Conservation (phyloP, 2,888 invertebrate genomes). For the Apotomis capreana region DNA sequence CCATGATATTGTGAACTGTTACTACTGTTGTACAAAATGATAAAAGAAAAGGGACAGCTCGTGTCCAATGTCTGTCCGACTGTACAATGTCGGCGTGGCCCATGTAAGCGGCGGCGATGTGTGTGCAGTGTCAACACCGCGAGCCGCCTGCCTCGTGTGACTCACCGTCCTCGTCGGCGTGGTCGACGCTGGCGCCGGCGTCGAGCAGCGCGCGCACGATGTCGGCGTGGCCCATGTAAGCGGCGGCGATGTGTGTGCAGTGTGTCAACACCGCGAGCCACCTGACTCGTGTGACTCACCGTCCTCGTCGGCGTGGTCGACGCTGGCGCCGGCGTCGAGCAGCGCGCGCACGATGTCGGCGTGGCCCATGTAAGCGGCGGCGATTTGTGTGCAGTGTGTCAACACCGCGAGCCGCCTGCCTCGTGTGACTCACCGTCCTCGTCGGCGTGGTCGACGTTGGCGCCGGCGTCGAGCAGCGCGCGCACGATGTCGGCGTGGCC, state of each 20-base stretch:
- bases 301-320: slow-evolving; percentile 94
- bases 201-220: slow-evolving; percentile 93
- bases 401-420: no score
- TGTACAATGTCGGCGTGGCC: slow-evolving; percentile 94
- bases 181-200: slow-evolving; percentile 92
- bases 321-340: slow-evolving; percentile 90
- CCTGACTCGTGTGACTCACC: slow-evolving; percentile 62
- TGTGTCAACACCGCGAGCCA: no score
- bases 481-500: slow-evolving; percentile 96
- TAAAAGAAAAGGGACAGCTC: no score
- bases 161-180: slow-evolving; percentile 91
- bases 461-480: slow-evolving; percentile 91
- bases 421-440: slow-evolving; percentile 84
- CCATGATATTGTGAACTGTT: no score
- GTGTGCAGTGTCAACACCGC: no score
- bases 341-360: slow-evolving; percentile 93
- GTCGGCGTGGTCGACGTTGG: slow-evolving; percentile 93
- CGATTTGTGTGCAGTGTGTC: slow-evolving; percentile 79
- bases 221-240: slow-evolving; percentile 97
- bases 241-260: slow-evolving; percentile 92
- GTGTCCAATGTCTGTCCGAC: slow-evolving; percentile 93
- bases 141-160: no score
- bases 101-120: slow-evolving; percentile 98
- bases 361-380: slow-evolving; percentile 96
- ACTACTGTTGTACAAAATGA: no score